Conservation (phyloP, 2,888 invertebrate species). For the Malthinus flaveolus region DNA sequence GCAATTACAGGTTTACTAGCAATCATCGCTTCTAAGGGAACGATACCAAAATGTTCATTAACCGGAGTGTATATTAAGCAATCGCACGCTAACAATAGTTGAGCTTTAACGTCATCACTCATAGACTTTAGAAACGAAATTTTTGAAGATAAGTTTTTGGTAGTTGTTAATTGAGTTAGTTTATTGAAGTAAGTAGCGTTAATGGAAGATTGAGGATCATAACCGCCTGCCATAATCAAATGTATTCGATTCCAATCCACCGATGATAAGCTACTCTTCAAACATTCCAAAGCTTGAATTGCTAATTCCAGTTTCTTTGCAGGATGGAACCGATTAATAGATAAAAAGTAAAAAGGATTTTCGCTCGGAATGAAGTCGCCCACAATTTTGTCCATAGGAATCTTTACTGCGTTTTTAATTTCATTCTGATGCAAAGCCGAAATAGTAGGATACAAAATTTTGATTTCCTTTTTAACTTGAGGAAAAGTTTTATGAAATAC, state of each 20-base stretch:
- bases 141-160: conserved; percentile 69
- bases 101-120: conserved; percentile 80
- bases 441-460: conserved; percentile 92
- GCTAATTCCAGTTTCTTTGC: conserved; percentile 94
- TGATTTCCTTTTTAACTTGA: conserved; percentile 64
- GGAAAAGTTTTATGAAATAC: conserved; percentile 87
- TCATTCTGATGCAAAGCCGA: conserved; percentile 58
- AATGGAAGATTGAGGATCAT: conserved; percentile 84
- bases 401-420: conserved; percentile 47
- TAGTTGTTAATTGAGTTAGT: conserved; percentile 66
- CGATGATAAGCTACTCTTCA: conserved; percentile 60
- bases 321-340: conserved; percentile 95
- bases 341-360: conserved; percentile 76
- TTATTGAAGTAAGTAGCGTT: conserved; percentile 86
- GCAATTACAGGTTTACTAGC: conserved; percentile 92
- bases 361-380: conserved; percentile 50
- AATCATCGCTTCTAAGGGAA: conserved; percentile 98
- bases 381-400: conserved; percentile 58
- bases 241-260: conserved; percentile 70
- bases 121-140: conserved; percentile 87
- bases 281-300: conserved; percentile 73
- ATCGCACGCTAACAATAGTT: conserved; percentile 72
- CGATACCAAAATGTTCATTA: conserved; percentile 99
- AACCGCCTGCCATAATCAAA: conserved; percentile 94
- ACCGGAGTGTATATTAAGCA: conserved; percentile 93